Conservation (phyloP, 2,888 invertebrate species). For the Serripes groenlandicus region DNA sequence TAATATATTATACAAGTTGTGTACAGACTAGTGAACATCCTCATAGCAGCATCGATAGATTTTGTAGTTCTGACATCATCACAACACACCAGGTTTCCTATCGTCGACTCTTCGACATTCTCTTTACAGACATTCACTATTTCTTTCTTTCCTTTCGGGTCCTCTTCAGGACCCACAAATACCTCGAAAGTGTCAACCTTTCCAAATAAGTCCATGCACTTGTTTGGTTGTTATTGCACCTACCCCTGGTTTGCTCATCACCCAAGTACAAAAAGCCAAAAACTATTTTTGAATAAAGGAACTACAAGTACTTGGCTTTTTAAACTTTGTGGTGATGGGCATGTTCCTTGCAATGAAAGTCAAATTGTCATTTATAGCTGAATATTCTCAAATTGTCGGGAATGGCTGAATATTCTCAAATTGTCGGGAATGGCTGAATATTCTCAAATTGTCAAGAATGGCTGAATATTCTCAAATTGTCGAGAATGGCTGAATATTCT, state of each 20-base stretch:
- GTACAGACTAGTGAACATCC: conserved; percentile 60
- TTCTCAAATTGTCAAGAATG: too few species aligned
- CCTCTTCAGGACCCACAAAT: conserved; percentile 83
- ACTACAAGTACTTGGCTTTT: too few species aligned
- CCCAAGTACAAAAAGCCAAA: background rate
- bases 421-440: too few species aligned
- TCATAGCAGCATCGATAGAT: conserved; percentile 1
- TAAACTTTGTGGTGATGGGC: too few species aligned
- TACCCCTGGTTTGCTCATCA: background rate
- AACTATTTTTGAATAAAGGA: too few species aligned
- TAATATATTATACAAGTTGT: conserved; percentile 45
- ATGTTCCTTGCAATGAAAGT: too few species aligned
- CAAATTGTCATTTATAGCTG: too few species aligned
- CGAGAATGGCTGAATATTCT: too few species aligned
- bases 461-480: too few species aligned
- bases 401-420: too few species aligned
- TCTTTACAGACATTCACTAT: conserved; percentile 33
- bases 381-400: too few species aligned
- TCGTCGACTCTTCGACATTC: conserved; percentile 58
- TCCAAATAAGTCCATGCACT: conserved; percentile 15
- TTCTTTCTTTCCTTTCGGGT: conserved; percentile 78
- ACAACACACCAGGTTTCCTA: conserved; percentile 59
- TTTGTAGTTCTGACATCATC: conserved; percentile 49
- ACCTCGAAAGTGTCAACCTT: conserved; percentile 66
- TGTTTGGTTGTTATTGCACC: conserved; percentile 15